These are phyloP conservation scores for Tetrapedia diversipes DNA, from an alignment of 2,888 invertebrate genomes.

Conservation along the genomic window DNA sequence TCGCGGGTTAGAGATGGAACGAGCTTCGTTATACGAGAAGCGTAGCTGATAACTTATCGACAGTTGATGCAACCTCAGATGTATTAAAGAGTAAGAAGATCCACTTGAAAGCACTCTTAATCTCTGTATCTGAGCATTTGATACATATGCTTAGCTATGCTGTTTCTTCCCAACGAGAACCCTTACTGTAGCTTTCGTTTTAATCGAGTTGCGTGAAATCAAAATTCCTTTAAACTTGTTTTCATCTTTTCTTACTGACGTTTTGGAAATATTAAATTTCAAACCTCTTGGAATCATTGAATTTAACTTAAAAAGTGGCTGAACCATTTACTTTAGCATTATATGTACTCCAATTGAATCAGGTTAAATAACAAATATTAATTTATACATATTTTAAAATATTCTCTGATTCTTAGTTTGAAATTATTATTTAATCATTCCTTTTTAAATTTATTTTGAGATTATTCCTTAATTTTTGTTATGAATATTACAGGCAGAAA, in stretches of 20 bases:
- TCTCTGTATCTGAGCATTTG: constrained; percentile 39
- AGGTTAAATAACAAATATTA: too few species aligned
- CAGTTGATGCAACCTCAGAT: constrained; percentile 39
- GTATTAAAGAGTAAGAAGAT: constrained; percentile 33
- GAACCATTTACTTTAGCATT: too few species aligned
- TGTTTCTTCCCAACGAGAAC: constrained; percentile 2
- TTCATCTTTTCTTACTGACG: not conserved
- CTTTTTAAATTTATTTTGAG: too few species aligned
- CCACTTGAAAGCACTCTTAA: constrained; percentile 33
- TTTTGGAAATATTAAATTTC: too few species aligned
- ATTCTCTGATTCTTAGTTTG: too few species aligned
- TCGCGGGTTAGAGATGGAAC: not conserved
- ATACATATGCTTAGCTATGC: constrained; percentile 37
- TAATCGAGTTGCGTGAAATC: not conserved
- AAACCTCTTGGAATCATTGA: too few species aligned
- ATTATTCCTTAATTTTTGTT: too few species aligned
- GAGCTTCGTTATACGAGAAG: constrained; percentile 1
- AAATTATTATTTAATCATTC: too few species aligned
- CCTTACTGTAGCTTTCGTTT: not conserved
- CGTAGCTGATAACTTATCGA: constrained; percentile 51
- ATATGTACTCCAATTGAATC: too few species aligned
- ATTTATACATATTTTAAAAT: too few species aligned
- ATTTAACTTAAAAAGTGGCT: too few species aligned
- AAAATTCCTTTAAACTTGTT: not conserved
- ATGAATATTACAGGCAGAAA: too few species aligned